Evolutionary conservation across 2,113 vertebrate species (phyloP).

Genomic region (Falco punctatus): DNA sequence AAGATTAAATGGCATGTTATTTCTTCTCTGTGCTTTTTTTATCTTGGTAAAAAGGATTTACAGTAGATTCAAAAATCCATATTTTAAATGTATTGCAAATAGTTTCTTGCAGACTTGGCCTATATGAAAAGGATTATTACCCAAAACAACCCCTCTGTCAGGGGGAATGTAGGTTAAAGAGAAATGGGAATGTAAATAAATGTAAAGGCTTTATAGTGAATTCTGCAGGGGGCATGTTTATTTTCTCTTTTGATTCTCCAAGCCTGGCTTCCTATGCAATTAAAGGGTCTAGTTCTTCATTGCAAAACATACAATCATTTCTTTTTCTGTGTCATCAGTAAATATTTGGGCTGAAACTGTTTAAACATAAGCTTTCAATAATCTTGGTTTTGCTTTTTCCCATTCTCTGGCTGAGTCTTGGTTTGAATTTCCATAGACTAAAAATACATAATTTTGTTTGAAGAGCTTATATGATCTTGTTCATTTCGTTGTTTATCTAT

Average conservation of each 20-base stretch:
- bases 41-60: conserved; percentile 61
- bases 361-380: conserved; percentile 62
- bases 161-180: conserved; percentile 59
- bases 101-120: conserved; percentile 45
- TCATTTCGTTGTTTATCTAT: conserved; percentile 21
- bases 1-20: conserved; percentile 65
- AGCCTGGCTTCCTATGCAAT: not conserved
- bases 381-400: conserved; percentile 27
- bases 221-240: conserved; percentile 22
- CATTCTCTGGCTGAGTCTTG: not conserved
- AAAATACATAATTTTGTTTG: conserved; percentile 3
- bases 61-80: conserved; percentile 56
- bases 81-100: conserved; percentile 71
- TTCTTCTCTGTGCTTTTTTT: conserved; percentile 49
- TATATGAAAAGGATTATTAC: conserved; percentile 57
- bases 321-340: conserved; percentile 6
- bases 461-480: conserved; percentile 1
- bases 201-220: conserved; percentile 11
- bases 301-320: not conserved
- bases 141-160: conserved; percentile 37
- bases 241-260: conserved; percentile 23
- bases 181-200: conserved; percentile 55
- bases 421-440: not conserved
- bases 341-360: conserved; percentile 59
- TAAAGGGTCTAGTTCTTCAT: conserved; percentile 1